A percentile compares a stretch with the other conserved stretches of the same genome.
phyloP scores from a whole-genome alignment of 2,888 invertebrate genomes.

The Drosophila maculinotata region DNA sequence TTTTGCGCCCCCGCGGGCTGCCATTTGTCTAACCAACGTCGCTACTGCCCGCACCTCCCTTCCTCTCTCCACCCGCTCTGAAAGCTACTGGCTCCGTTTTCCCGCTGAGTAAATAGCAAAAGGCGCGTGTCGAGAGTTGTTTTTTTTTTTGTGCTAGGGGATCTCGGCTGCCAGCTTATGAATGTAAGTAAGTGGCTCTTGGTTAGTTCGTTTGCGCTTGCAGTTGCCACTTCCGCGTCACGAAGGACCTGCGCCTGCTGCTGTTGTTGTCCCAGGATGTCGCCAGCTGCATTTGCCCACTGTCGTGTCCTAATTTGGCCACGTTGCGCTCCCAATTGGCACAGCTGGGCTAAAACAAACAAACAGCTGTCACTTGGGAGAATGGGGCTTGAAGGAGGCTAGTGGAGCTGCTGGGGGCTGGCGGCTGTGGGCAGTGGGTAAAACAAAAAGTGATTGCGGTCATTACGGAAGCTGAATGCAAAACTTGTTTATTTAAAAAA shows the following conservation, averaged over 20 bases:
- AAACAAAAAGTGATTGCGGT: conserved; percentile 50
- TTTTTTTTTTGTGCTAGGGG: neutral
- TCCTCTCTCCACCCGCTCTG: neutral
- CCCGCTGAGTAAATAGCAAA: conserved; percentile 76
- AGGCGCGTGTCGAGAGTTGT: conserved; percentile 70
- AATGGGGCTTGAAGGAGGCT: neutral
- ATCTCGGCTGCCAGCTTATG: conserved; percentile 64
- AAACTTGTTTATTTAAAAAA: conserved; percentile 19
- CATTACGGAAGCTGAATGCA: conserved; percentile 51
- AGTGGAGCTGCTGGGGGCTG: neutral
- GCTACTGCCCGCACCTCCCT: no score
- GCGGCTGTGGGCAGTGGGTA: neutral
- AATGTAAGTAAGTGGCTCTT: conserved; percentile 80
- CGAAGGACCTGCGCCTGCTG: conserved; percentile 11
- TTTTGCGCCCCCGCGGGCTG: conserved; percentile 61
- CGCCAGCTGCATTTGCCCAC: conserved; percentile 43
- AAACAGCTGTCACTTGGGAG: conserved; percentile 40
- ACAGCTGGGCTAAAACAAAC: conserved; percentile 57
- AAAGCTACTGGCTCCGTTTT: conserved; percentile 51
- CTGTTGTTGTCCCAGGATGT: neutral
- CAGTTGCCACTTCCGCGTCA: conserved; percentile 54
- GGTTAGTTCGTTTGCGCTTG: conserved; percentile 73
- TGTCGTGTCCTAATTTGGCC: conserved; percentile 70
- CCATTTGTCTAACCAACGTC: conserved; percentile 59
- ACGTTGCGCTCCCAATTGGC: conserved; percentile 73